Base-by-base conservation (phyloP, 2,888 invertebrate species). In the Hermaeophaga mercurialis region DNA sequence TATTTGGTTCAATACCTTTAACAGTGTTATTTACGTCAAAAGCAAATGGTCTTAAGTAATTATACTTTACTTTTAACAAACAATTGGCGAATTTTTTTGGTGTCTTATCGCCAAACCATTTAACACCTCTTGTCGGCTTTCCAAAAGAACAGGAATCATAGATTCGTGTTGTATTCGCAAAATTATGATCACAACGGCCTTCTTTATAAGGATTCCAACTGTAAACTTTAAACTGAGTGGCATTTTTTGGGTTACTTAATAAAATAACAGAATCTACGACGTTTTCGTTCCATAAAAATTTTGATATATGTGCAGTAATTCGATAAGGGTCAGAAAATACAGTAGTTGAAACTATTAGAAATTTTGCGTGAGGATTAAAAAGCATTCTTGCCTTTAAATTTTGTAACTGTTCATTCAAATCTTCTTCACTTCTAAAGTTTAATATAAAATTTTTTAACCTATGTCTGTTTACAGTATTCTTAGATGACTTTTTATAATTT, bases 271-370 rank as follows among this genome's bases (percentile, higher is more conserved):
- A 53, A 7, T 54, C 33, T 7, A 58, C 17, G 1, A 56, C 50
- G 11, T 56, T 54, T 17, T 49, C 39, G 6, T 15, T 9, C 36
- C 46, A 54, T n/a, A 58, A 43, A 22, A 26, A 26, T 34, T 19
- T 17, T 1, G 36, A 50, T 18, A 58, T 31, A 5, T 50, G 31
- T 2, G 9, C 8, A 6, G 64, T 64, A 24, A 66, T 47, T 11
- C 31, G 34, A 0, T 31, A 17, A 1, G 63, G 64, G 24, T 67
- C 50, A 0, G 56, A 44, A 45, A 65, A 69, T 3, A 45, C 39
- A 1, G 58, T 59, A 1, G 66, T 54, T 1, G 70, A 66, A 7
- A 72, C 62, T 4, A 74, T 53, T 24, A 68, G 26, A 53, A 66
- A 66, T 22, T 59, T 63, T 1, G 66, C 68, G 15, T 64, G 66